Evolutionary conservation across 2,888 invertebrate species (phyloP).

Genomic region (Cephalotes varians): DNA sequence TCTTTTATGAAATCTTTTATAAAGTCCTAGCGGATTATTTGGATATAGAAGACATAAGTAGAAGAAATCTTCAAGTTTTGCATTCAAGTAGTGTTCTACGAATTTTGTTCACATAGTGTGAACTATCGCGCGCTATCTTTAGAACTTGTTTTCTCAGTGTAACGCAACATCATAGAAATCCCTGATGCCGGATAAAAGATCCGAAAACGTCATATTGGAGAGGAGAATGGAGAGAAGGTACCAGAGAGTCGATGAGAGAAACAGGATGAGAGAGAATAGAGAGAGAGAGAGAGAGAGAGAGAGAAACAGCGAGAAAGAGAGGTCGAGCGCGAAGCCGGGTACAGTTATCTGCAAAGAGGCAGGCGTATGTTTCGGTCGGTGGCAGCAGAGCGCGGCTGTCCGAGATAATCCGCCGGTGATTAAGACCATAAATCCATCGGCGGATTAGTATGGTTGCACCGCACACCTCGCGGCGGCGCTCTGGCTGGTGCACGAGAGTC

Average conservation of each 20-base stretch:
- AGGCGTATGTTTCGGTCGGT: conserved; percentile 84
- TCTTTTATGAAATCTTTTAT: too few relatives aligned
- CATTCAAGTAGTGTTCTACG: background rate
- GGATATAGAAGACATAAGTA: too few relatives aligned
- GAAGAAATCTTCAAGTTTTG: background rate
- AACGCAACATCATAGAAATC: conserved; percentile 36
- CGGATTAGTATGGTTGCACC: conserved; percentile 85
- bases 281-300: conserved; percentile 29
- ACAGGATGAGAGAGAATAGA: conserved; percentile 17
- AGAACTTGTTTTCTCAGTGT: conserved; percentile 8
- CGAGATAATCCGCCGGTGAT: conserved; percentile 88
- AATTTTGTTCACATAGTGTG: background rate
- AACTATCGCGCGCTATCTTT: conserved; percentile 7
- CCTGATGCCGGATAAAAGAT: conserved; percentile 29
- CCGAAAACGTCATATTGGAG: conserved; percentile 38
- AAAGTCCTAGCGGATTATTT: background rate
- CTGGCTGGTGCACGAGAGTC: conserved; percentile 64
- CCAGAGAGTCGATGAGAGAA: conserved; percentile 15
- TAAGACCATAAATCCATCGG: conserved; percentile 89
- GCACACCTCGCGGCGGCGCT: conserved; percentile 75
- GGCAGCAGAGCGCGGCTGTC: conserved; percentile 84
- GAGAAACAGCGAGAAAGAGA: conserved; percentile 31
- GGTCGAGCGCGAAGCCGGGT: conserved; percentile 68
- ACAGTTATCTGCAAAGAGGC: conserved; percentile 85
- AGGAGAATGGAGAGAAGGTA: conserved; percentile 22